phyloP scores from a whole-genome alignment of 2,113 vertebrate species.

The Brachyistius frenatus region DNA sequence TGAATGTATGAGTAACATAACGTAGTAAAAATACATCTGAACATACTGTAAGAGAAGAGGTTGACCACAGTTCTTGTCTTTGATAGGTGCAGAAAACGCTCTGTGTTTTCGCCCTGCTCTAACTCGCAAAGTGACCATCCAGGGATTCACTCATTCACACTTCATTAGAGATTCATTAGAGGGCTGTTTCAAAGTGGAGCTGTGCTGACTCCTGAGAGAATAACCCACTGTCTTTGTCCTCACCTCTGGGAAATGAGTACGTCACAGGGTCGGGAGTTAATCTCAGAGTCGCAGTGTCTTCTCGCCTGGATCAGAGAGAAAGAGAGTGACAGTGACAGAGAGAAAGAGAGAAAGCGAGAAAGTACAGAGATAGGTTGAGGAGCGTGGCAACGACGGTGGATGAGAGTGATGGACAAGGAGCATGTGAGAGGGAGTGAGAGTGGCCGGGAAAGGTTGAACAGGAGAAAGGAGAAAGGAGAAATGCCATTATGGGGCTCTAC shows the following conservation, averaged over 20 bases:
- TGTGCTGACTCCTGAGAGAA: conserved; percentile 54
- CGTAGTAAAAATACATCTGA: neutral
- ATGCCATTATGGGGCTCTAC: conserved; percentile 73
- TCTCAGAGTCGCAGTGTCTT: conserved; percentile 86
- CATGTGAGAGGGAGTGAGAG: conserved; percentile 55
- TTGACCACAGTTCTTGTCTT: conserved; percentile 8
- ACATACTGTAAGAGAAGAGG: neutral
- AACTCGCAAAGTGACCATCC: conserved; percentile 45
- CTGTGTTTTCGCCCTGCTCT: conserved; percentile 11
- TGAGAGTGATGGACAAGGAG: conserved; percentile 63
- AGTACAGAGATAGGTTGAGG: conserved; percentile 24
- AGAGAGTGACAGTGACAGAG: conserved; percentile 12
- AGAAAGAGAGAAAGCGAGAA: conserved; percentile 14
- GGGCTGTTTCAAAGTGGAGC: conserved; percentile 51
- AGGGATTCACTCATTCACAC: conserved; percentile 73
- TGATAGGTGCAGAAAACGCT: neutral
- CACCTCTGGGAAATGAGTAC: conserved; percentile 89
- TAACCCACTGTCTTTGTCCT: conserved; percentile 65
- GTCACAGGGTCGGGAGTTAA: conserved; percentile 92
- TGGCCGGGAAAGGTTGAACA: conserved; percentile 74
- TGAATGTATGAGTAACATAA: neutral
- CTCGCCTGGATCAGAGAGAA: conserved; percentile 83
- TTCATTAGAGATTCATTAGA: conserved; percentile 82
- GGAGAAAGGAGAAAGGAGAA: conserved; percentile 63
- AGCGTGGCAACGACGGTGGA: conserved; percentile 29